A percentile compares a stretch with the other conserved stretches of the same genome.
These are phyloP conservation scores for Cryptophagus acutangulus DNA, from an alignment of 2,888 invertebrate species.

Conservation along the genomic window DNA sequence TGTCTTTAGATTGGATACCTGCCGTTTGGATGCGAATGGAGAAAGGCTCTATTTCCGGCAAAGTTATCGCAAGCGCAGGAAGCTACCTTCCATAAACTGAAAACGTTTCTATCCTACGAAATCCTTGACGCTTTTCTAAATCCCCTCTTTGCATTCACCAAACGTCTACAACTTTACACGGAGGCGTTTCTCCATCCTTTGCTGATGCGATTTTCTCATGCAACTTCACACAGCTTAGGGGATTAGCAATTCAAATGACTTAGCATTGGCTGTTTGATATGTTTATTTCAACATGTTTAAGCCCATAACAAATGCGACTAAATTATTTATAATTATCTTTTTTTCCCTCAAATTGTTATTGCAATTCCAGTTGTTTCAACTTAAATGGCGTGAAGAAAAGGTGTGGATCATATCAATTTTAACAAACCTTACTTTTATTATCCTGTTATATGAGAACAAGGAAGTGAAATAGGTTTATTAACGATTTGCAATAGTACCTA, in stretches of 20 bases:
- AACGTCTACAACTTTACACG: slow-evolving; percentile 37
- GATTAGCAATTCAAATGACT: no score
- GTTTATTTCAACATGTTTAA: no score
- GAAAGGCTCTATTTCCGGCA: slow-evolving; percentile 32
- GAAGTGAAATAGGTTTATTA: slow-evolving; percentile 16
- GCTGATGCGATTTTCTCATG: slow-evolving; percentile 2
- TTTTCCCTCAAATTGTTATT: no score
- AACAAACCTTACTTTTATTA: slow-evolving; percentile 11
- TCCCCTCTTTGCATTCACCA: slow-evolving; percentile 45
- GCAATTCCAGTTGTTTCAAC: no score
- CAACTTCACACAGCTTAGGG: no score
- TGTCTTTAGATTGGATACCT: slow-evolving; percentile 20
- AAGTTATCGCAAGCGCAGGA: slow-evolving; percentile 41
- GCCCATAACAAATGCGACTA: no score
- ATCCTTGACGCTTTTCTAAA: slow-evolving; percentile 43
- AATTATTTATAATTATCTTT: no score
- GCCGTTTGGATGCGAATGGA: slow-evolving; percentile 21
- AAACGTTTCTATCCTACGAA: slow-evolving; percentile 43
- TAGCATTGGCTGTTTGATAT: no score
- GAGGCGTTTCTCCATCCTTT: slow-evolving; percentile 12
- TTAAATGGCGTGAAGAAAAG: slow-evolving; percentile 2
- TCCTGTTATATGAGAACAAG: slow-evolving; percentile 17
- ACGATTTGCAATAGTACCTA: slow-evolving; percentile 12
- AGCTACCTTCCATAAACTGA: slow-evolving; percentile 43
- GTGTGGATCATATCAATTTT: not conserved